A percentile compares a stretch with the other conserved stretches of the same genome.
Evolutionary conservation across 2,797 vertebrate genomes (phyloP).

Genomic region (Heterohyrax brucei): DNA sequence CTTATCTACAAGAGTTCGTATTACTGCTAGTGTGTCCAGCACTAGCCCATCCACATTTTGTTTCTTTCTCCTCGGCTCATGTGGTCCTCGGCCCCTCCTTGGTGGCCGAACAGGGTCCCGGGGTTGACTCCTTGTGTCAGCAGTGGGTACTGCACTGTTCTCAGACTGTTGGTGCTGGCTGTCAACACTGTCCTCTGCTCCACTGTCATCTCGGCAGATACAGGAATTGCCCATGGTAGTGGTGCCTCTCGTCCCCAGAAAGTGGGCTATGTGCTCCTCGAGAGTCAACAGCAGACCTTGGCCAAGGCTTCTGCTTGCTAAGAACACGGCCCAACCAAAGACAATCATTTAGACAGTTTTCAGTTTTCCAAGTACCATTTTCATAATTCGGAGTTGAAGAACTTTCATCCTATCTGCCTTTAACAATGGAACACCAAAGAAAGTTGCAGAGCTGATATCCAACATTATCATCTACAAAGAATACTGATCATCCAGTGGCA

Average conservation of each 20-base stretch:
- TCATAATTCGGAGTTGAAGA: slow-evolving; percentile 87
- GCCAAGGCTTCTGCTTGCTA: slow-evolving; percentile 97
- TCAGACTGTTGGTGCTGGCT: slow-evolving; percentile 93
- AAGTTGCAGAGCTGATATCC: slow-evolving; percentile 79
- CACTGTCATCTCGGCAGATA: slow-evolving; percentile 98
- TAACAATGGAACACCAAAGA: slow-evolving; percentile 83
- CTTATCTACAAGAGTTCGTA: slow-evolving; percentile 99
- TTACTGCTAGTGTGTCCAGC: slow-evolving; percentile 98
- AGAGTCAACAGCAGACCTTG: slow-evolving; percentile 95
- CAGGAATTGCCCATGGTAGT: slow-evolving; percentile 98
- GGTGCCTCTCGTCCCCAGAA: slow-evolving; percentile 92
- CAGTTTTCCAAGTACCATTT: slow-evolving; percentile 91
- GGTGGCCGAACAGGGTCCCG: slow-evolving; percentile 98
- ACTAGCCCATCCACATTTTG: slow-evolving; percentile 98
- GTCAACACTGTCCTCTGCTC: slow-evolving; percentile 94
- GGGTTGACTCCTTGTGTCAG: slow-evolving; percentile 94
- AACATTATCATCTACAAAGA: slow-evolving; percentile 86
- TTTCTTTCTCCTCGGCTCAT: slow-evolving; percentile 98
- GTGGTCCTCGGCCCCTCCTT: slow-evolving; percentile 96
- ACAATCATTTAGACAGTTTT: slow-evolving; percentile 98
- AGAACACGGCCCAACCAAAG: slow-evolving; percentile 97
- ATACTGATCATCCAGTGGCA: slow-evolving; percentile 86
- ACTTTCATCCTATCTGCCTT: slow-evolving; percentile 89
- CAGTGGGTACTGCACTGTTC: slow-evolving; percentile 89
- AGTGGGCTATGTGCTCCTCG: slow-evolving; percentile 90